Evolutionary conservation across 1,140 invertebrate species (phyloP), one percentile per base, ranked within the genome.

Genomic region (Geopemphigus sp.): DNA sequence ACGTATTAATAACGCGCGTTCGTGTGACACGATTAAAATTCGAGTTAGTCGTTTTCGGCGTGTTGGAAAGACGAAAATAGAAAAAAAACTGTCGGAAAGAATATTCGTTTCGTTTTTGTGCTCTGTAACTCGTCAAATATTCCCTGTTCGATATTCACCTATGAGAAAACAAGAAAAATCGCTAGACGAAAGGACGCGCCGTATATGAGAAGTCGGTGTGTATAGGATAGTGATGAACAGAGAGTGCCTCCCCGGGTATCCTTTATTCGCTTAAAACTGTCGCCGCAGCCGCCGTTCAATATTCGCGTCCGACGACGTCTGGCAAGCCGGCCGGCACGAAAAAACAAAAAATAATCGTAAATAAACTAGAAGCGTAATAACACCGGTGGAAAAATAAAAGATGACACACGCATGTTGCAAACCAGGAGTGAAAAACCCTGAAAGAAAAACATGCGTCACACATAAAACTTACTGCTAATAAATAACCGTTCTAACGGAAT

Each of bases 51-150:
- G 45, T 47, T 47, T 47, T 68, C 39, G 15, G 47, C 32, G 47
- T 24, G 64, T 68, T 39, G 22, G 5, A 68, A 15, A 64, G 63
- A 66, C 39, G 32, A 39, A 66, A 39, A 39, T 39, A 14, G 12
- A 63, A 50, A 68, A 50, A 68, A 68, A 68, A 68, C 45, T 50
- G 66, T 26, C 22, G 11, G 14, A 68, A 14, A 6, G 39, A 68
- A 68, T 68, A 68, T 68, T 68, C 14, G 50, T 68, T 47, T 47
- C 11, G 15, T 68, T 68, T 45, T 68, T 50, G 24, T n/a, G 19
- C 19, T n/a, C 66, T 50, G 66, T 68, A 47, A 68, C 66, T 68
- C 22, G 29, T 26, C 39, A 68, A 68, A 68, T 68, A 68, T 68
- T 66, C 50, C 39, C 22, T 10, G 24, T 68, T 68, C 17, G 22